Conservation (phyloP, 2,888 invertebrate species). For the Protonemura montana region DNA sequence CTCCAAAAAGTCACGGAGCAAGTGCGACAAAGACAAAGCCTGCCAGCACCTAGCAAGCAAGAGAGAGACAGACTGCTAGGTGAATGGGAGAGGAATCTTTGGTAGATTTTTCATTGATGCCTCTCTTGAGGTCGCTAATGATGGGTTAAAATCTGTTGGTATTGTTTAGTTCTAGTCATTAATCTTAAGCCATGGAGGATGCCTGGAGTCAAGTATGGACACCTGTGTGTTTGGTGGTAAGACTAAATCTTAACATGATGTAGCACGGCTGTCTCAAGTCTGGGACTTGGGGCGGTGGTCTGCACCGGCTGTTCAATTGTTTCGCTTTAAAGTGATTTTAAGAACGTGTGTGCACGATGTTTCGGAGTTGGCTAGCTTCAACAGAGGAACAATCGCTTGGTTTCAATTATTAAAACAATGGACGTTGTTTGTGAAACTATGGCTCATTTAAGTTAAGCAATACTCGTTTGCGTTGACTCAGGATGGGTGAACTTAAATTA, state of each 20-base stretch:
- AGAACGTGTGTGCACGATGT: too few relatives aligned
- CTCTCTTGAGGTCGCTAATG: background rate
- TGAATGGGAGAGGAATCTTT: background rate
- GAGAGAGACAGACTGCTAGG: background rate
- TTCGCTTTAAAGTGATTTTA: too few relatives aligned
- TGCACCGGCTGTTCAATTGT: too few relatives aligned
- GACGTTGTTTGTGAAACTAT: too few relatives aligned
- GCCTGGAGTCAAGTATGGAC: background rate
- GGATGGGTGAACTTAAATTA: too few relatives aligned
- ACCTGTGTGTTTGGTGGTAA: background rate
- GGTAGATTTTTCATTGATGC: background rate
- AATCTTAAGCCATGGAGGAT: background rate
- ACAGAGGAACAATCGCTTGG: too few relatives aligned
- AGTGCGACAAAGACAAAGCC: background rate
- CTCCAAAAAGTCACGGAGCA: background rate
- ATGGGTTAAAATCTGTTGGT: background rate
- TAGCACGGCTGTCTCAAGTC: too few relatives aligned
- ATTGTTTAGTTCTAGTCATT: background rate
- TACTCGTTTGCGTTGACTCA: too few relatives aligned
- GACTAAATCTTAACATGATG: background rate
- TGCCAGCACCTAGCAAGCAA: background rate
- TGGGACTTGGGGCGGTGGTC: too few relatives aligned
- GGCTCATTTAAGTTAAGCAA: too few relatives aligned
- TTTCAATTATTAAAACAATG: too few relatives aligned
- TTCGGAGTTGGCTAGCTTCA: too few relatives aligned